Conservation (phyloP, 2,113 vertebrate species). For the Oryzias javanicus region DNA sequence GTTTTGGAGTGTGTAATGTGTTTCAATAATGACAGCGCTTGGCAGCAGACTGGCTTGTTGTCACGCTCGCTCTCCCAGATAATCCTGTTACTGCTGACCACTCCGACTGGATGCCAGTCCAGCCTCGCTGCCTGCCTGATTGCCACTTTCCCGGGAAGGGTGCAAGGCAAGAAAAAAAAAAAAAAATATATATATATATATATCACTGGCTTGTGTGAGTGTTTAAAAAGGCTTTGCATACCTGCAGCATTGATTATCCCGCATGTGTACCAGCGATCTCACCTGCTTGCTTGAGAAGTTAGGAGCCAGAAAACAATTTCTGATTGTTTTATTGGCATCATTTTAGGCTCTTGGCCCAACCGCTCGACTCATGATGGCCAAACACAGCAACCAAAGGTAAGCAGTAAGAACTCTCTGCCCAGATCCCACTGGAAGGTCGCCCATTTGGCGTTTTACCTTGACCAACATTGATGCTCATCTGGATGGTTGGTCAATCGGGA, state of each 20-base stretch:
- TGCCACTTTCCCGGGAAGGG: constrained; percentile 19
- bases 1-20: constrained; percentile 63
- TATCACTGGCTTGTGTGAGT: too few species aligned
- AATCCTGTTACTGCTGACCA: constrained; percentile 71
- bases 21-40: constrained; percentile 64
- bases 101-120: constrained; percentile 42
- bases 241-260: too few species aligned
- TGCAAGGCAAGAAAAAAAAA: background rate
- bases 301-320: constrained; percentile 17
- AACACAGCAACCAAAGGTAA: constrained; percentile 45
- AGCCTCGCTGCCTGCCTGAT: constrained; percentile 21
- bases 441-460: constrained; percentile 41
- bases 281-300: constrained; percentile 19
- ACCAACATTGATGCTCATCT: constrained; percentile 36
- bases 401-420: constrained; percentile 50
- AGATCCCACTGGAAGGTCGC: constrained; percentile 52
- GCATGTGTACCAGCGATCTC: background rate
- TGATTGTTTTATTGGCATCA: constrained; percentile 29
- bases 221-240: too few species aligned
- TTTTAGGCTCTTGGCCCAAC: constrained; percentile 44
- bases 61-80: constrained; percentile 60
- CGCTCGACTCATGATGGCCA: constrained; percentile 59
- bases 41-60: constrained; percentile 55
- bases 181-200: too few species aligned
- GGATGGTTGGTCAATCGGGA: constrained; percentile 8